Evolutionary conservation across 2,797 vertebrate species (phyloP).

Genomic region (Artibeus lituratus): DNA sequence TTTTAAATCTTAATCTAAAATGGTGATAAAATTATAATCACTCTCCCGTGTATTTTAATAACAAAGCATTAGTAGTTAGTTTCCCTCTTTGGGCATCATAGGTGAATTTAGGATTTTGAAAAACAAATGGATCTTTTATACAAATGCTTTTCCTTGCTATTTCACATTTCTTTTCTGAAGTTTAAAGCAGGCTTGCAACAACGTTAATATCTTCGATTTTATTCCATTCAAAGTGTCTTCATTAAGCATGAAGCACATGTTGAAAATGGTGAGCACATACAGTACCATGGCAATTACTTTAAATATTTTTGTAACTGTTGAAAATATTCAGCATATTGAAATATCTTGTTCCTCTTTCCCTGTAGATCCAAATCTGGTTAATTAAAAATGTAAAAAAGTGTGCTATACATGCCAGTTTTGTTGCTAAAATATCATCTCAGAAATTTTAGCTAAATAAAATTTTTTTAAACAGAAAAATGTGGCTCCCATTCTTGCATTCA

Average conservation of each 20-base stretch:
- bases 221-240: not conserved
- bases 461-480: constrained; percentile 11
- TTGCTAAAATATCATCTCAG: constrained; percentile 36
- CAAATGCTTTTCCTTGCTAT: constrained; percentile 12
- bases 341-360: not conserved
- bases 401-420: not conserved
- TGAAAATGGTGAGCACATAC: not conserved
- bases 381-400: constrained; percentile 11
- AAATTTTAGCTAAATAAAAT: not conserved
- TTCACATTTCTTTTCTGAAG: not conserved
- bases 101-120: constrained; percentile 5
- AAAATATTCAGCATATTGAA: constrained; percentile 11
- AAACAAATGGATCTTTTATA: not conserved
- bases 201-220: constrained; percentile 16
- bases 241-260: not conserved
- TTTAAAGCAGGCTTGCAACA: constrained; percentile 4
- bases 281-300: constrained; percentile 15
- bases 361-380: constrained; percentile 12
- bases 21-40: not conserved
- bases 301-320: constrained; percentile 30
- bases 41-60: not conserved
- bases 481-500: not conserved
- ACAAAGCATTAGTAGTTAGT: not conserved
- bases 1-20: constrained; percentile 15
- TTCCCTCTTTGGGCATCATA: not conserved